Conservation (phyloP, 2,113 vertebrate species). For the Trichechus manatus region DNA sequence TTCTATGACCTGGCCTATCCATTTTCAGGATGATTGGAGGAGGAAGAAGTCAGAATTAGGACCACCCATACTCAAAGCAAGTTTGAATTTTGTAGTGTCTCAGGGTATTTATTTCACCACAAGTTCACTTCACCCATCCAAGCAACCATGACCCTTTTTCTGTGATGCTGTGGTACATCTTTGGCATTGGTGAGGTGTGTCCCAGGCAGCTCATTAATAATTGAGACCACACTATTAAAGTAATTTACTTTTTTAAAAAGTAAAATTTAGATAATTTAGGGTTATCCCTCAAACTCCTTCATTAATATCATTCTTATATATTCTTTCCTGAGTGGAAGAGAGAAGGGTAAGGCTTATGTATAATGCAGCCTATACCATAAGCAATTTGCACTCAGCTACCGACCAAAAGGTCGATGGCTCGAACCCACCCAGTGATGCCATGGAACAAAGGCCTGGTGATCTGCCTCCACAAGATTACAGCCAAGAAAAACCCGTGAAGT, state of each 20-base stretch:
- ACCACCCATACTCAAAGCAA: not conserved
- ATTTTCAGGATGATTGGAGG: not conserved
- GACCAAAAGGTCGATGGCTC: too few species aligned
- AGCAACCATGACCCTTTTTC: not conserved
- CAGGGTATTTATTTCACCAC: not conserved
- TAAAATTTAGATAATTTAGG: not conserved
- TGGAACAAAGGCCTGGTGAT: too few species aligned
- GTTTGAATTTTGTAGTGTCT: not conserved
- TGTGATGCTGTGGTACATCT: not conserved
- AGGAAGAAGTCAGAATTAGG: not conserved
- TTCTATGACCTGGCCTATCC: not conserved
- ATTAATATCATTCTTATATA: not conserved
- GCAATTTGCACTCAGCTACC: too few species aligned
- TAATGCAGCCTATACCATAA: not conserved
- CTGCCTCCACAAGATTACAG: not conserved
- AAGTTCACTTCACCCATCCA: not conserved
- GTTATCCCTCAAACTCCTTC: not conserved
- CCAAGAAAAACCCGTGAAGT: not conserved
- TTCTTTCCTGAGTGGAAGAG: not conserved
- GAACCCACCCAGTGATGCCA: too few species aligned
- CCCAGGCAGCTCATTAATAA: not conserved
- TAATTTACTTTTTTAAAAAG: conserved; percentile 14
- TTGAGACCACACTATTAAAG: not conserved
- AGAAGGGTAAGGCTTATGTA: not conserved
- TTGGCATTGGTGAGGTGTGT: not conserved